Conservation (phyloP, 2,888 invertebrate species). For the Acleris holmiana region DNA sequence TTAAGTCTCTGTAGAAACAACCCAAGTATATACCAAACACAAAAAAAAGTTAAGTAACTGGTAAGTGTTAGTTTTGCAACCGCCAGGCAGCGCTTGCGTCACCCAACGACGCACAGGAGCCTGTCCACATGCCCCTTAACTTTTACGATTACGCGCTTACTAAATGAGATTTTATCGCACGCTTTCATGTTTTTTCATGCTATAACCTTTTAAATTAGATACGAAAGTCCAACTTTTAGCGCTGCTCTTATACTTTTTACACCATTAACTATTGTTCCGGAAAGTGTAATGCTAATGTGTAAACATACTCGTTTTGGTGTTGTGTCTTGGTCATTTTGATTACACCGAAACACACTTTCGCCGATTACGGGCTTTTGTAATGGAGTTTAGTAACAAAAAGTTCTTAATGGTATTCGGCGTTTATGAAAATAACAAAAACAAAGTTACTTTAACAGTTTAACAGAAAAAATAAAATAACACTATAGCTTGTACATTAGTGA, state of each 20-base stretch:
- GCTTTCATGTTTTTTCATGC: constrained; percentile 25
- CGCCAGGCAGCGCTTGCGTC: neutral
- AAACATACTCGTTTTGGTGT: constrained; percentile 3
- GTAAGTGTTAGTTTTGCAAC: too few species aligned
- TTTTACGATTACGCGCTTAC: constrained; percentile 53
- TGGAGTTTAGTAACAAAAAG: constrained; percentile 3
- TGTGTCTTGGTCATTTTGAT: neutral
- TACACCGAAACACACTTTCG: constrained; percentile 11
- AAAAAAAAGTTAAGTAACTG: too few species aligned
- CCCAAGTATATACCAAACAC: too few species aligned
- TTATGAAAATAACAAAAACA: neutral
- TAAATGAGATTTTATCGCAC: constrained; percentile 59
- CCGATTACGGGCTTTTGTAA: neutral
- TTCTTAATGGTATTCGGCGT: neutral
- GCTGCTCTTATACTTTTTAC: constrained; percentile 10
- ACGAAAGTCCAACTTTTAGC: constrained; percentile 20
- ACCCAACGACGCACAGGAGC: constrained; percentile 5
- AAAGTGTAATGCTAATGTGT: constrained; percentile 6
- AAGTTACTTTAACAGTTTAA: neutral
- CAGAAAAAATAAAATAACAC: neutral
- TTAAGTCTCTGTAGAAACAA: too few species aligned
- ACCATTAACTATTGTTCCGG: constrained; percentile 20
- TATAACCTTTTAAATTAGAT: constrained; percentile 27
- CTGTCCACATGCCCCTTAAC: constrained; percentile 18
- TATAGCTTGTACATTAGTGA: too few species aligned